phyloP scores from a whole-genome alignment of 92 coral and sea anemone species.

The Heliopora coerulea region DNA sequence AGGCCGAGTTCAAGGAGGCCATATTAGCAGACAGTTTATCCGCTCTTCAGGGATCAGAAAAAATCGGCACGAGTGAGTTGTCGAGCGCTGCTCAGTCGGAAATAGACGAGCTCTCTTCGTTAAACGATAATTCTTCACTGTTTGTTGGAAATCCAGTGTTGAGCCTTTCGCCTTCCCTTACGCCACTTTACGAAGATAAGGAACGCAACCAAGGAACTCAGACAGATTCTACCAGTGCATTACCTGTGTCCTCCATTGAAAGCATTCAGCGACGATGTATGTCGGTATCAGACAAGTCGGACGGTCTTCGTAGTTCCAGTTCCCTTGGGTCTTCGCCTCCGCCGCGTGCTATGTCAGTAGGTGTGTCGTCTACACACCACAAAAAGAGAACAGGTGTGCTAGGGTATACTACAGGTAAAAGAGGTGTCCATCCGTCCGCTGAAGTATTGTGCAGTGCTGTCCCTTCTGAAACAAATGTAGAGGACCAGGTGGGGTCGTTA shows the following conservation, averaged over 20 bases:
- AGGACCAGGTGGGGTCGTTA: conserved; percentile 16
- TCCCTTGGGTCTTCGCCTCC: not conserved
- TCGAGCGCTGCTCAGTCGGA: conserved; percentile 38
- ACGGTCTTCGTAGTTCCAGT: not conserved
- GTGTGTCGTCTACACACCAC: conserved; percentile 4
- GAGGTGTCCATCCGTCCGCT: too few relatives aligned
- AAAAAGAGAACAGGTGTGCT: not conserved
- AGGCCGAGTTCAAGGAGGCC: conserved; percentile 53
- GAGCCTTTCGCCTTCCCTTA: conserved; percentile 70
- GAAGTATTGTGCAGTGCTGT: too few relatives aligned
- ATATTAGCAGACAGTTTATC: conserved; percentile 53
- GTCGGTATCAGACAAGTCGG: conserved; percentile 34
- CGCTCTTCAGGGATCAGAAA: conserved; percentile 42
- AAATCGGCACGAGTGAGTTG: conserved; percentile 29
- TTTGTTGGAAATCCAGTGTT: conserved; percentile 72
- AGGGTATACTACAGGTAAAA: not conserved
- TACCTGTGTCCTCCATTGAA: not conserved
- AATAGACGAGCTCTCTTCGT: conserved; percentile 18
- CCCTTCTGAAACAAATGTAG: conserved; percentile 3
- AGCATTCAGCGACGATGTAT: conserved; percentile 12
- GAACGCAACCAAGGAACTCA: conserved; percentile 71
- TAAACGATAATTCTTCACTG: conserved; percentile 43
- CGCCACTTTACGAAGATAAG: conserved; percentile 79
- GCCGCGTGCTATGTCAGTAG: conserved; percentile 30
- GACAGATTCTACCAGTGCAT: conserved; percentile 70